Percentiles rank a stretch among this genome's conserved stretches.
phyloP scores from a whole-genome alignment of 2,888 invertebrate genomes.

The Prostheceraeus crozeri region DNA sequence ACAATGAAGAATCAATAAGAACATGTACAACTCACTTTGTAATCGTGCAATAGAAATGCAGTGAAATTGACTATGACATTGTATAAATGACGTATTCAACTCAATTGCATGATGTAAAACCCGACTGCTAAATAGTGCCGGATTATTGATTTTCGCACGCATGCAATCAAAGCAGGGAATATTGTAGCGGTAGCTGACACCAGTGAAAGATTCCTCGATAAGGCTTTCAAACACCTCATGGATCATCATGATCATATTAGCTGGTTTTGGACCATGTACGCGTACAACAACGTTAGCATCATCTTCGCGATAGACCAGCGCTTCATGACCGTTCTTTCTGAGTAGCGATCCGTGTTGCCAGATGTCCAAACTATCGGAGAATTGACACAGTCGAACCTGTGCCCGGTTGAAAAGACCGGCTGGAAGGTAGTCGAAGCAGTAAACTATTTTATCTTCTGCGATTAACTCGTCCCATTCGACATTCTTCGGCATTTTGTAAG shows the following conservation, averaged over 20 bases:
- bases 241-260: conserved; percentile 46
- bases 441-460: conserved; percentile 50
- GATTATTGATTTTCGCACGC: conserved; percentile 45
- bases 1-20: no score
- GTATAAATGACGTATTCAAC: no score
- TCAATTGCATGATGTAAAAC: no score
- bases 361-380: conserved; percentile 49
- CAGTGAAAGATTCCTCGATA: conserved; percentile 52
- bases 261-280: neutral
- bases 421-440: conserved; percentile 54
- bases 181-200: conserved; percentile 52
- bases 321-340: conserved; percentile 52
- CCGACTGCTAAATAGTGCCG: conserved; percentile 51
- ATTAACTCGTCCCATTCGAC: conserved; percentile 24
- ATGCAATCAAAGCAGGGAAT: conserved; percentile 53
- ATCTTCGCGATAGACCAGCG: conserved; percentile 49
- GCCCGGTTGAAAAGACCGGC: conserved; percentile 56
- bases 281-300: conserved; percentile 38
- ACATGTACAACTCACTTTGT: no score
- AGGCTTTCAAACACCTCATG: conserved; percentile 54
- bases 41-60: no score
- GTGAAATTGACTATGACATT: no score
- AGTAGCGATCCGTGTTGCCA: conserved; percentile 56
- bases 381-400: conserved; percentile 54
- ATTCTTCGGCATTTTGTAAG: conserved; percentile 49